Conservation (phyloP, 2,113 vertebrate species). For the Salvator merianae region DNA sequence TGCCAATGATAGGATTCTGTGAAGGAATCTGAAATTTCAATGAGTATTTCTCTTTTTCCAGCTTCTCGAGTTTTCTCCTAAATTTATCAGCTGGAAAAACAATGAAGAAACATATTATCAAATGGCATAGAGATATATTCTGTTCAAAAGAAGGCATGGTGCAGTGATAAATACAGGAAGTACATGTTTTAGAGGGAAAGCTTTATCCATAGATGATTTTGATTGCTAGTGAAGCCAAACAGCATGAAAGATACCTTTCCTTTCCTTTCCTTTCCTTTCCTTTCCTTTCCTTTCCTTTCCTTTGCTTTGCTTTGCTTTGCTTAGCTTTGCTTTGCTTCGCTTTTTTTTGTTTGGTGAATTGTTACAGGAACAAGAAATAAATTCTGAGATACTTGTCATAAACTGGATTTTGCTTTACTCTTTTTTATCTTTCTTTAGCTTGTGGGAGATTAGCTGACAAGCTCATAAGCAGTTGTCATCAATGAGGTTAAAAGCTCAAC, state of each 20-base stretch:
- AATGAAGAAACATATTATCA: not conserved
- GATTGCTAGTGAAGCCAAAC: not conserved
- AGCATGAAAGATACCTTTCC: slow-evolving; percentile 24
- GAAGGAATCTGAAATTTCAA: slow-evolving; percentile 85
- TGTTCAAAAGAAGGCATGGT: not conserved
- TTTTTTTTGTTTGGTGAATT: not conserved
- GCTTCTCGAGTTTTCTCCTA: slow-evolving; percentile 81
- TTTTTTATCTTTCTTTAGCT: too few species aligned
- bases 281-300: too few species aligned
- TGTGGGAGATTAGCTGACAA: too few species aligned
- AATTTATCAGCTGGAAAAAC: slow-evolving; percentile 82
- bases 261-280: too few species aligned
- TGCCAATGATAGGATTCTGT: slow-evolving; percentile 77
- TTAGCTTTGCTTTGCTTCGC: too few species aligned
- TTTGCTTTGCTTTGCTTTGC: too few species aligned
- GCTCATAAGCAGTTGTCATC: too few species aligned
- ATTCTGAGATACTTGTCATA: too few species aligned
- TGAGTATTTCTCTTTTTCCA: slow-evolving; percentile 76
- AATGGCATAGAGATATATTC: not conserved
- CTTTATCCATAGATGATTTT: not conserved
- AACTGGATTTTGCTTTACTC: too few species aligned
- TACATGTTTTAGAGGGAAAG: accelerated
- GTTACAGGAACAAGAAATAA: too few species aligned
- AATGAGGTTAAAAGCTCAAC: too few species aligned
- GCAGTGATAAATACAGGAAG: not conserved